phyloP scores from a whole-genome alignment of 2,888 invertebrate genomes.

The Bugulina stolonifera region DNA sequence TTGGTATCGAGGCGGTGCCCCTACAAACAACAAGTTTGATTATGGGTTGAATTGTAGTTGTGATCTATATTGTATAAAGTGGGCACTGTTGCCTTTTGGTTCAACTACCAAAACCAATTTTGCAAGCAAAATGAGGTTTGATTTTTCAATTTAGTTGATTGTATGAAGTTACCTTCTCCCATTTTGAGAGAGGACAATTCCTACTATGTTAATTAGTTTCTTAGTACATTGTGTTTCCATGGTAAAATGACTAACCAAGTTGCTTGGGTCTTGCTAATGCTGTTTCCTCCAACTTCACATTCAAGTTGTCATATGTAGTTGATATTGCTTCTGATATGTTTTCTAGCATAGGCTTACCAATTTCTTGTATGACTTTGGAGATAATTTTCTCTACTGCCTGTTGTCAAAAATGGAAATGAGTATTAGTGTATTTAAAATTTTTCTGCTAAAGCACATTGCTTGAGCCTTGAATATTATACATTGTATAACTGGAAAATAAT shows the following conservation, averaged over 20 bases:
- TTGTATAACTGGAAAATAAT: too few species aligned
- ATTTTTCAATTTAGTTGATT: too few species aligned
- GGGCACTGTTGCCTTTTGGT: too few species aligned
- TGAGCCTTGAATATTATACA: too few species aligned
- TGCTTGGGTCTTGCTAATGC: constrained; percentile 37
- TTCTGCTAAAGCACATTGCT: too few species aligned
- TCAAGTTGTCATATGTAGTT: constrained; percentile 34
- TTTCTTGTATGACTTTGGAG: constrained; percentile 34
- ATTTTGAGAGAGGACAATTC: too few species aligned
- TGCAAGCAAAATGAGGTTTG: too few species aligned
- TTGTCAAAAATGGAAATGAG: too few species aligned
- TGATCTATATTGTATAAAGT: background rate
- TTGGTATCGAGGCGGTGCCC: constrained; percentile 32
- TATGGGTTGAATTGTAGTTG: background rate
- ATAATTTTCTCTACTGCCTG: constrained; percentile 32
- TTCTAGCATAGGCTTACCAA: constrained; percentile 33
- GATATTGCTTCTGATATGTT: constrained; percentile 31
- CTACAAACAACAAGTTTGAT: constrained; percentile 20
- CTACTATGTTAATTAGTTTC: too few species aligned
- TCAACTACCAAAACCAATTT: background rate
- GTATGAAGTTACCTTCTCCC: too few species aligned
- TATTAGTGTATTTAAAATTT: too few species aligned
- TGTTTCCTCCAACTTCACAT: constrained; percentile 39
- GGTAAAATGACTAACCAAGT: constrained; percentile 38
- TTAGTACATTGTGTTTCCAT: too few species aligned